Evolutionary conservation across 64 coral and sea anemone species (phyloP), one percentile per base, ranked within the genome.

Genomic region (Exaiptasia diaphana): DNA sequence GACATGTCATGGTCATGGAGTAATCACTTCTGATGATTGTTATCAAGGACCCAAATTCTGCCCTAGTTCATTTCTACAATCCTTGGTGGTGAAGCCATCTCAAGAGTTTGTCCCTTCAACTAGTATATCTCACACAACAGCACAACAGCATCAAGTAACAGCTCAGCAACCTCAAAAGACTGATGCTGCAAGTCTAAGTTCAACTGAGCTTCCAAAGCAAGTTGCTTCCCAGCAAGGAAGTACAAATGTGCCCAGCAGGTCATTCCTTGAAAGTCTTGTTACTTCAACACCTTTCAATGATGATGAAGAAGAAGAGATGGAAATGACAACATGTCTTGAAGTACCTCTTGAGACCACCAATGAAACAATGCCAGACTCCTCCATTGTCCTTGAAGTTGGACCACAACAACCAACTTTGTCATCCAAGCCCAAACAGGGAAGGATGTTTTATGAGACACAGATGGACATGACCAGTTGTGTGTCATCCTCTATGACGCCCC

Each of bases 391-490:
- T 67, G 68, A 85, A 11, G 74, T 85, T 50, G 74, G 67, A 61
- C 13, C 68, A 2, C 74, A 40, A 58, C 45, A 74, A 0, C 32
- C 61, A 29, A 12, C 61, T 65, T 6, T 13, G 4, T 62, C 26
- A 31, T 33, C 26, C 11, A 13, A 24, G 25, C 27, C 18, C 1
- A 30, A 9, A 6, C 25, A 62, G 15, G 57, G 25, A 14, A 24
- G 34, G 24, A 85, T 85, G 81, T 65, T 73, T 57, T 59, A 58
- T 1, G 73, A 48, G 12, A 35, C 81, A 5, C 26, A 42, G 3
- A 74, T 62, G 82, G 68, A 85, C 13, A 85, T 85, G 53, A 85
- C 82, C 29, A 25, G 50, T 9, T 85, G 68, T 71, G 57, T 85
- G 25, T 31, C 57, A 24, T 31, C 57, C 34, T 24, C 26, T 14